These are phyloP conservation scores for Eilema depressum DNA, from an alignment of 2,888 invertebrate genomes.

Conservation along the genomic window DNA sequence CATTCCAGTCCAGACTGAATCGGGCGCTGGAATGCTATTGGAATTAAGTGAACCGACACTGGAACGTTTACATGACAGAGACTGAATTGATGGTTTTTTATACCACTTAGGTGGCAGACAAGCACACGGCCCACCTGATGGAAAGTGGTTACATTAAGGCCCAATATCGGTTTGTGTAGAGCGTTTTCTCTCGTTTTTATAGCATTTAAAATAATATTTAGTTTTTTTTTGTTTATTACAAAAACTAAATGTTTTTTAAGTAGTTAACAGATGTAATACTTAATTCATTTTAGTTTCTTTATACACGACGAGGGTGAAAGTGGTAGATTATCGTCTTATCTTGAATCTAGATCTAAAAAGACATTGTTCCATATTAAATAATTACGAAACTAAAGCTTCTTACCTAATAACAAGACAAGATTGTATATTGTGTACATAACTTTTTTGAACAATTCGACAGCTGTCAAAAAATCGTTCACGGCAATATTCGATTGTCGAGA, in stretches of 20 bases:
- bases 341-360: not conserved
- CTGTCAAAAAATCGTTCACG: not conserved
- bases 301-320: not conserved
- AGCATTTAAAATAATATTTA: no score
- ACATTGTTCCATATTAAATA: slow-evolving; percentile 6
- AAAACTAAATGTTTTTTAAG: not conserved
- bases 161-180: no score
- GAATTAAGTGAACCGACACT: no score
- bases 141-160: no score
- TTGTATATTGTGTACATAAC: not conserved
- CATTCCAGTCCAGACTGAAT: no score
- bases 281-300: slow-evolving; percentile 5
- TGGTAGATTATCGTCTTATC: not conserved
- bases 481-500: not conserved
- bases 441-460: not conserved
- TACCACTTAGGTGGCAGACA: no score
- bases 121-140: no score
- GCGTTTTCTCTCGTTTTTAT: no score
- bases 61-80: no score
- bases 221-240: no score
- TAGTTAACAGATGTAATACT: not conserved
- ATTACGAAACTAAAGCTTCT: not conserved
- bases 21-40: no score
- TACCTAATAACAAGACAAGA: not conserved
- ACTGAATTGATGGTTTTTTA: no score